phyloP scores from a whole-genome alignment of 2,888 invertebrate genomes.

The Torymus auratus region DNA sequence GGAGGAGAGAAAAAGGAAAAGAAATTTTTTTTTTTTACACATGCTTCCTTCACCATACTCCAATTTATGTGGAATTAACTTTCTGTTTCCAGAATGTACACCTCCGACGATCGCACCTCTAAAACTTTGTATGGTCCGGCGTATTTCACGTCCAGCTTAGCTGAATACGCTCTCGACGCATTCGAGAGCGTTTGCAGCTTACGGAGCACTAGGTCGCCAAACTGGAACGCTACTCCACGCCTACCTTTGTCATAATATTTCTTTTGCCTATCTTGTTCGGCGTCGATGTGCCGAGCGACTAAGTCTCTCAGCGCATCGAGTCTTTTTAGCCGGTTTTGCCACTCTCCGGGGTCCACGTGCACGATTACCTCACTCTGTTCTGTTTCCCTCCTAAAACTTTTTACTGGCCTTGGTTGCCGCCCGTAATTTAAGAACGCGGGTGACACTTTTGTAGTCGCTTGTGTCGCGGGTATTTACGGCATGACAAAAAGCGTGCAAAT shows the following conservation, averaged over 20 bases:
- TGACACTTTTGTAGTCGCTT: not conserved
- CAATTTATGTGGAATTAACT: too few relatives aligned
- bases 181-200: not conserved
- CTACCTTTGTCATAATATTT: not conserved
- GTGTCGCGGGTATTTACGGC: conserved; percentile 11
- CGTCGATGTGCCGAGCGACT: too few relatives aligned
- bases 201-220: not conserved
- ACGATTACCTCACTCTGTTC: not conserved
- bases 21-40: too few relatives aligned
- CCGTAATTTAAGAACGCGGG: conserved; percentile 20
- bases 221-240: not conserved
- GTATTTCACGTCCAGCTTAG: not conserved
- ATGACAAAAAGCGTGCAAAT: conserved; percentile 18
- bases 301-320: not conserved
- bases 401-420: conserved; percentile 12
- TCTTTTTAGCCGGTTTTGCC: not conserved
- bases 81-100: not conserved
- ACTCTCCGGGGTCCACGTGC: not conserved
- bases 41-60: too few relatives aligned
- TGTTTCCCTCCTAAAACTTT: conserved; percentile 25
- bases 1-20: too few relatives aligned
- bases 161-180: not conserved
- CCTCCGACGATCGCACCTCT: not conserved
- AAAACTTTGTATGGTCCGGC: not conserved
- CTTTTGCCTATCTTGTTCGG: too few relatives aligned